Base-by-base conservation (phyloP, 2,888 invertebrate species). In the Clusia tigrina region DNA sequence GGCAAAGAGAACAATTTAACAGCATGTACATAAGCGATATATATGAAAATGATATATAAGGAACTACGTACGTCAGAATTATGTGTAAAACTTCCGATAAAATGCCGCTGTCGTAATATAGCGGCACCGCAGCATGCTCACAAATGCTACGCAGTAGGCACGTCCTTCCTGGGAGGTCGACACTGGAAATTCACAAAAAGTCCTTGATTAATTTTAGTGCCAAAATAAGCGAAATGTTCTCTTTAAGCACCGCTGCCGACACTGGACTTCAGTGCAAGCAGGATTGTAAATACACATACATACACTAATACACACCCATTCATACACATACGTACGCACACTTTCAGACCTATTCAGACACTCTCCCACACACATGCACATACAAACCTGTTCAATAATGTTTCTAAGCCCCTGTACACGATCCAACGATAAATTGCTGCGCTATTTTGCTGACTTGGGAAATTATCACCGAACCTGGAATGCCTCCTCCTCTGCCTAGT, bases 81-180 rank as follows among this genome's bases (percentile, higher is more conserved):
- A 92, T 89, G 84, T 92, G 90, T 68, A 91, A 85, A 75, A 93
- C 85, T 84, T 93, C 90, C 24, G 89, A 91, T 67, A 91, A 86
- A 74, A 93, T 85, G 3, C 92, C 91, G 73, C 89, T 89, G 72
- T 89, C 88, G 76, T 88, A 86, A 70, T 86, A 87, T 75, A 92
- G 87, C 57, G 91, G 88, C 65, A 87, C 85, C 71, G 89, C 87
- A 0, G 92, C 89, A 25, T 90, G 88, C 80, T 93, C 92, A 78
- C 93, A 93, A 78, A 93, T 91, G 69, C 89, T 88, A 71, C 91
- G 87, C 67, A 93, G 83, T 71, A 93, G 80, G 82, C 93, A 93
- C 38, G 88, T 87, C 68, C 89, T 87, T 5, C 91, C 91, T 60
- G 87, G 85, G 70, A 89, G 86, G 15, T 89, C 88, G 72, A 88